phyloP scores from a whole-genome alignment of 2,797 vertebrate genomes.

The Hoplostethus mediterraneus region DNA sequence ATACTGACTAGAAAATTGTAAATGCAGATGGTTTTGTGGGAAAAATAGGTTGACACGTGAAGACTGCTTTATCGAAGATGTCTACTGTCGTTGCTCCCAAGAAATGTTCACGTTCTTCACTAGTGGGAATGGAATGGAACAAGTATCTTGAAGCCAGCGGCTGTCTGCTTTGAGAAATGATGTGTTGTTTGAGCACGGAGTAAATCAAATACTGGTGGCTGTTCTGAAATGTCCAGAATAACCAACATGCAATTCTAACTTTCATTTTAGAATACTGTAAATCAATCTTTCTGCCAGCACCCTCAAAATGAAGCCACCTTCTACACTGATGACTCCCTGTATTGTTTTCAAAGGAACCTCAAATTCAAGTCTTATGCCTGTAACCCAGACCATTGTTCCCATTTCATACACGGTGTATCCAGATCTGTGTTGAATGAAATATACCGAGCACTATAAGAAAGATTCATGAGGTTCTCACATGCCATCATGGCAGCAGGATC shows the following conservation, averaged over 20 bases:
- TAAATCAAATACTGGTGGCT: constrained; percentile 21
- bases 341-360: constrained; percentile 38
- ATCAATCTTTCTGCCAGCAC: constrained; percentile 14
- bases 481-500: constrained; percentile 59
- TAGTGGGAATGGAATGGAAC: too few species aligned
- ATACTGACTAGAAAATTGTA: background rate
- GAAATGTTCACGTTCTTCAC: too few species aligned
- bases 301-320: constrained; percentile 17
- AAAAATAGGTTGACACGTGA: background rate
- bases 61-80: background rate
- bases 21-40: background rate
- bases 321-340: background rate
- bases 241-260: constrained; percentile 5
- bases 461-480: constrained; percentile 39
- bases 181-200: background rate
- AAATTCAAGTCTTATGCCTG: constrained; percentile 32
- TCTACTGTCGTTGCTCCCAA: background rate
- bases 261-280: constrained; percentile 8
- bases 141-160: background rate
- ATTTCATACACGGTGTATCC: constrained; percentile 11
- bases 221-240: constrained; percentile 19
- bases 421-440: constrained; percentile 18
- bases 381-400: constrained; percentile 20
- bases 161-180: constrained; percentile 14
- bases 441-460: constrained; percentile 9